Evolutionary conservation across 2,113 vertebrate genomes (phyloP).

Genomic region (Hemibagrus wyckioides): DNA sequence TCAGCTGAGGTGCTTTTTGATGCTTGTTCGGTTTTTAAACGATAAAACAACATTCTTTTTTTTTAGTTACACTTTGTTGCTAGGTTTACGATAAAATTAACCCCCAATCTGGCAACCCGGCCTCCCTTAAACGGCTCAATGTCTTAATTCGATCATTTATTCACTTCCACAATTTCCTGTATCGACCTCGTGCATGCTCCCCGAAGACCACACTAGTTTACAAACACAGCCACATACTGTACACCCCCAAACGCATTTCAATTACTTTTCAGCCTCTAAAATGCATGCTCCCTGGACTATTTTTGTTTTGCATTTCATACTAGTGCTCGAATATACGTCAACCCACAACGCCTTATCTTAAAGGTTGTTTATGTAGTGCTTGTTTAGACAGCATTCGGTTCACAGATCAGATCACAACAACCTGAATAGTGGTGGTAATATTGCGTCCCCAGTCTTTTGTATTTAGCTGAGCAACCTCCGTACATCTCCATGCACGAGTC

Average conservation of each 20-base stretch:
- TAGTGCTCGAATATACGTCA: background rate
- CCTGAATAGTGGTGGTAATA: background rate
- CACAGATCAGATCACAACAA: background rate
- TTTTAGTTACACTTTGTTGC: background rate
- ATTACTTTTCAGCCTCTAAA: background rate
- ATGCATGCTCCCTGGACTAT: background rate
- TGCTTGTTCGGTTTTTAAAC: background rate
- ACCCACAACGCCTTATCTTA: background rate
- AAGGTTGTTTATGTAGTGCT: background rate
- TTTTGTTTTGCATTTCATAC: background rate
- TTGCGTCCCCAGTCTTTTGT: background rate
- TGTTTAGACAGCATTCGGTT: background rate
- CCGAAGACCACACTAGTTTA: background rate
- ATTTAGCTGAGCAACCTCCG: background rate
- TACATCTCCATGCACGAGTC: background rate
- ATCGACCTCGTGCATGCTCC: conserved; percentile 1
- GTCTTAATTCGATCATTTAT: background rate
- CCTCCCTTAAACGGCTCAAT: background rate
- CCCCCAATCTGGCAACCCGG: background rate
- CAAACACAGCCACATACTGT: background rate
- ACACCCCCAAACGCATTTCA: background rate
- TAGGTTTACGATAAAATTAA: background rate
- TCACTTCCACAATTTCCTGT: background rate
- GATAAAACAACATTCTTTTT: background rate
- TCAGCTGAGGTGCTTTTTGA: background rate